These are phyloP conservation scores for Discoglossus pictus DNA, from an alignment of 2,797 vertebrate genomes.

Conservation along the genomic window DNA sequence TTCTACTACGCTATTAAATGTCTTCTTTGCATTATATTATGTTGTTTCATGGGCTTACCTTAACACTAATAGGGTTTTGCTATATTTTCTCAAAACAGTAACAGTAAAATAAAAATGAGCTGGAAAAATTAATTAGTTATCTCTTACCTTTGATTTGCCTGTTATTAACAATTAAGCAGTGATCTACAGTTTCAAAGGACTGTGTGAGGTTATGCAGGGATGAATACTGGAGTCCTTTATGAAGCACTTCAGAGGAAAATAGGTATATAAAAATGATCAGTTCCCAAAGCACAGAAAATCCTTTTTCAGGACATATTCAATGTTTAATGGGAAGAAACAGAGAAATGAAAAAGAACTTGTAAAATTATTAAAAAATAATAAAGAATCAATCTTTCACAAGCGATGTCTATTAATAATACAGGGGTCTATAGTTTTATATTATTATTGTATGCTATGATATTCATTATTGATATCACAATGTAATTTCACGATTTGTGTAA, in stretches of 20 bases:
- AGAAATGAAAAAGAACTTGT: no score
- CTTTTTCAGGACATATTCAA: slow-evolving; percentile 3
- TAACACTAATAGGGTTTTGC: slow-evolving; percentile 84
- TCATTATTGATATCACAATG: no score
- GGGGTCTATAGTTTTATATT: no score
- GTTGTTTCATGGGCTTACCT: slow-evolving; percentile 84
- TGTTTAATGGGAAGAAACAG: slow-evolving; percentile 9
- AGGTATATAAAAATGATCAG: slow-evolving; percentile 57
- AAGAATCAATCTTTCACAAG: no score
- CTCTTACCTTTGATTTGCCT: slow-evolving; percentile 81
- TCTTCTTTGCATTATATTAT: slow-evolving; percentile 84
- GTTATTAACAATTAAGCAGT: slow-evolving; percentile 75
- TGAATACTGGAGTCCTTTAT: slow-evolving; percentile 51
- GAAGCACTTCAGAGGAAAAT: slow-evolving; percentile 54
- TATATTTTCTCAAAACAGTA: slow-evolving; percentile 83
- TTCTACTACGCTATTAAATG: slow-evolving; percentile 80
- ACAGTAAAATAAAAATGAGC: slow-evolving; percentile 79
- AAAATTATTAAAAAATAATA: no score
- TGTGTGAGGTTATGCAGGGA: slow-evolving; percentile 57
- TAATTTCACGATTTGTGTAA: no score
- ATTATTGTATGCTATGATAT: no score
- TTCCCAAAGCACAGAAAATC: slow-evolving; percentile 14
- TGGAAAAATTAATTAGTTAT: slow-evolving; percentile 79
- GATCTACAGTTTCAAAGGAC: slow-evolving; percentile 62
- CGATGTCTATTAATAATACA: no score